Evolutionary conservation across 2,888 invertebrate genomes (phyloP), one percentile per base, ranked within the genome.

Genomic region (Epirrhoe tristata): DNA sequence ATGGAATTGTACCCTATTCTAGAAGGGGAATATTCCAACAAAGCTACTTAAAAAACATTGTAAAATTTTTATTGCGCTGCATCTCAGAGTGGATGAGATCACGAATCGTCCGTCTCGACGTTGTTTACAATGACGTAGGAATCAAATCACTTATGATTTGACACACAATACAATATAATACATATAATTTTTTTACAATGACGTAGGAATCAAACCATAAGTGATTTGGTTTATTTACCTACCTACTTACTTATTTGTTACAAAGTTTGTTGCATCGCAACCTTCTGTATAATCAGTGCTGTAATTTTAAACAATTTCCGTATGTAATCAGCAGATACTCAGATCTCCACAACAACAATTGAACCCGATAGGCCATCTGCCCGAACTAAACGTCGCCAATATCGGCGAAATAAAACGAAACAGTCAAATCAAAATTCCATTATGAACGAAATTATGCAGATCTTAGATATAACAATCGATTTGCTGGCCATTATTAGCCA

Each of bases 341-440:
- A 24, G 24, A 24, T 24, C 52, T 54, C 8, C 32, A 36, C 14
- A 48, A 39, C 8, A 6, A 54, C 32, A 48, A 39, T 36, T 24
- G 24, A 39, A 52, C 36, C 10, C 17, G 52, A 58, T 58, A 58
- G 7, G 24, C 48, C 16, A 58, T 59, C 58, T 59, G 53, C 53
- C 36, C 17, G 34, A 63, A 43, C 56, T 52, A 53, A 32, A 32
- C 31, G 17, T 10, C 8, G 14, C n/a, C 6, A 43, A 58, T 43
- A 51, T 54, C 53, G 16, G 55, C 12, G n/a, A n/a, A n/a, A 46
- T 56, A 48, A 58, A 58, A 14, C 39, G 36, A 36, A 57, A 50
- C n/a, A 46, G 39, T 58, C 69, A 65, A n/a, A 73, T 71, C 63
- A 70, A 68, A 66, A 63, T 50, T 56, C 16, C 66, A 71, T 71